Evolutionary conservation across 2,888 invertebrate species (phyloP), one percentile per base, ranked within the genome.

Genomic region (Idaea straminata): DNA sequence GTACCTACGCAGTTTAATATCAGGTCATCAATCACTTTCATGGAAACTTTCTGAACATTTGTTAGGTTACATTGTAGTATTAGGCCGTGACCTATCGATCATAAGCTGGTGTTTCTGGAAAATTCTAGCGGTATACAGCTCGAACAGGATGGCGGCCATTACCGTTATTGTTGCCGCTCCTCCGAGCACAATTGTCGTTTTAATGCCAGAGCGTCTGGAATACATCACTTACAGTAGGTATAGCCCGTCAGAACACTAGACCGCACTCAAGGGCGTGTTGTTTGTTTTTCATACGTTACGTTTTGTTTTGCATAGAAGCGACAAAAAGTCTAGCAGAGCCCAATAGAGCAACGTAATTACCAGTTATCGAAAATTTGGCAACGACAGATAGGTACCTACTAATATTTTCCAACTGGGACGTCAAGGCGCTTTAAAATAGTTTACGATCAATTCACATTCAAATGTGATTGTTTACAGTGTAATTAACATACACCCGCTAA

Each of bases 101-200:
- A 71, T 75, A 73, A 77, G 77, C 71, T 70, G 67, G 65, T 63
- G 78, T 78, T 88, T 89, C 91, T 92, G 84, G 91, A 91, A 90
- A 88, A 85, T 88, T 89, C 91, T 89, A 83, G 84, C 85, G 85
- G 83, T 82, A 84, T 83, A 84, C 86, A 76, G 78, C 72, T 75
- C 68, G 71, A 64, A 69, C 91, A 91, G 91, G 92, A 91, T 85
- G 86, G 66, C 70, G 76, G 69, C 85, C 80, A 90, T 91, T 91
- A 89, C 72, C 67, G 67, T 84, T 80, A 87, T 88, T 89, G 88
- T 82, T 78, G 76, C 73, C 77, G 68, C 74, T 72, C 74, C 73
- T 72, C 73, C 77, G 84, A 81, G 79, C 77, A 80, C 83, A 81
- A 82, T 77, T 69, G 67, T 72, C 74, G 74, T 77, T 77, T 77